A percentile compares a stretch with the other conserved stretches of the same genome.
Conservation (phyloP, 2,113 vertebrate species). For the Tachycineta bicolor region DNA sequence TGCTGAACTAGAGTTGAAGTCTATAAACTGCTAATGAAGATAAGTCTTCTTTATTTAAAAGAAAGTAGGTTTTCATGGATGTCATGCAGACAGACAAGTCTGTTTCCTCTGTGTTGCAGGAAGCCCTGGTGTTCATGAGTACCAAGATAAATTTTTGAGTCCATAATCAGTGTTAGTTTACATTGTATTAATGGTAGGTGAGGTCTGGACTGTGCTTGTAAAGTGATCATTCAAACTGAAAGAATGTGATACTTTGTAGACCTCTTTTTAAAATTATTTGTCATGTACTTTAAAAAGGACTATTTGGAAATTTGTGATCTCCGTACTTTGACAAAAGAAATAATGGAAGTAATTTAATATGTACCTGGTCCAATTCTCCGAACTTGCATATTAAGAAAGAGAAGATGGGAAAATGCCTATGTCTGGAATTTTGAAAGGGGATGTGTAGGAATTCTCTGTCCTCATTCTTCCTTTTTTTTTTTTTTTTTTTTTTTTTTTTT, state of each 20-base stretch:
- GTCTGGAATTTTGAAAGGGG: background rate
- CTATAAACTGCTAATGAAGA: background rate
- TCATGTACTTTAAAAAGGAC: background rate
- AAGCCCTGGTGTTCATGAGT: background rate
- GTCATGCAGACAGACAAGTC: background rate
- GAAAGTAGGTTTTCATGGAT: background rate
- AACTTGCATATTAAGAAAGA: background rate
- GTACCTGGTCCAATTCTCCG: background rate
- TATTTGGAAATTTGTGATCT: background rate
- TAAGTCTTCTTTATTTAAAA: background rate
- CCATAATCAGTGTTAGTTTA: background rate
- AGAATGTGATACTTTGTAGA: background rate
- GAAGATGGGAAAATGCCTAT: background rate
- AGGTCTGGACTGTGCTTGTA: background rate
- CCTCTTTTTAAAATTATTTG: background rate
- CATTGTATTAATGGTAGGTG: background rate
- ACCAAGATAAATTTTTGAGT: background rate
- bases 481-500: background rate
- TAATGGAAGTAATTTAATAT: background rate
- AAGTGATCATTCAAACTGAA: background rate
- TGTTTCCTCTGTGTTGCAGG: background rate
- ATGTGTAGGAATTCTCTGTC: background rate
- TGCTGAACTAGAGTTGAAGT: background rate
- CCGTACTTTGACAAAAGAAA: background rate
- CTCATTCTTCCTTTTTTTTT: background rate